These are phyloP conservation scores for Microcebus lehilahytsara DNA, from an alignment of 2,113 vertebrate genomes.

Conservation along the genomic window DNA sequence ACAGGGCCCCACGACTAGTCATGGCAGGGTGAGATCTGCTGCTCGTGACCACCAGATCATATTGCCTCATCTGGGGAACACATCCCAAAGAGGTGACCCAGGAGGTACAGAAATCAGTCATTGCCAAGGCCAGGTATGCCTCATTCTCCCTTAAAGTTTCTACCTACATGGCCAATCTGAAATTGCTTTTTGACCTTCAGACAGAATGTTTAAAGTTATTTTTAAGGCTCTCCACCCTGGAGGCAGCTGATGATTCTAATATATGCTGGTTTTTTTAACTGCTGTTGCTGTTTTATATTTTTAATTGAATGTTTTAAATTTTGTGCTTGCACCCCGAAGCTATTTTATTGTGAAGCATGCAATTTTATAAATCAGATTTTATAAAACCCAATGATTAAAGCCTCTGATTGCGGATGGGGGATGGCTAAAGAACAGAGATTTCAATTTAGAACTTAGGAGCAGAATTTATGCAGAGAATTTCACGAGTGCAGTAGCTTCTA, in stretches of 20 bases:
- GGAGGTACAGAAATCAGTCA: background rate
- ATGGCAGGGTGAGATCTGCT: background rate
- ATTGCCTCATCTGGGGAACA: background rate
- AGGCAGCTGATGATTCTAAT: constrained; percentile 48
- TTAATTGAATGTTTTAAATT: constrained; percentile 78
- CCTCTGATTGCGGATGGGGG: constrained; percentile 63
- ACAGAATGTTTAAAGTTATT: constrained; percentile 16
- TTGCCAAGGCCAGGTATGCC: background rate
- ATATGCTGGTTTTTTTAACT: constrained; percentile 15
- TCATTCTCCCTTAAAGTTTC: background rate
- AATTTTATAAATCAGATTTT: constrained; percentile 79
- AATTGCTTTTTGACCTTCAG: constrained; percentile 42
- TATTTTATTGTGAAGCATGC: constrained; percentile 71
- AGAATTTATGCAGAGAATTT: constrained; percentile 65
- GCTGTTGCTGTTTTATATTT: constrained; percentile 69
- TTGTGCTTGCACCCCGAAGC: constrained; percentile 65
- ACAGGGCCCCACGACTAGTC: background rate
- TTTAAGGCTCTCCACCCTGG: constrained; percentile 23
- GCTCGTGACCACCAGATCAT: background rate
- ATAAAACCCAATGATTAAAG: constrained; percentile 73
- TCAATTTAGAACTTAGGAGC: constrained; percentile 69
- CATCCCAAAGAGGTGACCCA: background rate
- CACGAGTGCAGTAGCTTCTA: background rate
- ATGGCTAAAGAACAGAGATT: constrained; percentile 62
- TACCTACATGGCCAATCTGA: background rate